A percentile compares a stretch with the other conserved stretches of the same genome.
These are phyloP conservation scores for Hoplostethus mediterraneus DNA, from an alignment of 2,797 vertebrate species.

Conservation along the genomic window DNA sequence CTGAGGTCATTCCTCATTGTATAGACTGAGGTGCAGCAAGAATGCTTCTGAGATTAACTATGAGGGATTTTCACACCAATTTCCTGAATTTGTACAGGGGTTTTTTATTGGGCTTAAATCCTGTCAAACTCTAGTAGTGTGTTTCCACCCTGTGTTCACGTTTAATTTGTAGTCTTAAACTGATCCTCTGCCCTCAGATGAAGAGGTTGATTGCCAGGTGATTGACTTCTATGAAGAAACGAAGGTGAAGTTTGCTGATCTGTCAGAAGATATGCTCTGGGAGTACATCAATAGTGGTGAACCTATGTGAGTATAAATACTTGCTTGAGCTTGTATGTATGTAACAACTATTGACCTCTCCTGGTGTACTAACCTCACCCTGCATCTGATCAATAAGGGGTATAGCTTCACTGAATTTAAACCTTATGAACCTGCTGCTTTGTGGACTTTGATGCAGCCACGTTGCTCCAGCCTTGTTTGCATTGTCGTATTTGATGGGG, in stretches of 20 bases:
- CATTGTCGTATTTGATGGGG: slow-evolving; percentile 6
- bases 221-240: slow-evolving; percentile 95
- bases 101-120: background rate
- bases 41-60: background rate
- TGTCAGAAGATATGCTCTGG: slow-evolving; percentile 95
- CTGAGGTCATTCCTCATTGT: background rate
- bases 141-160: background rate
- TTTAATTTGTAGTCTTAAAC: slow-evolving; percentile 1
- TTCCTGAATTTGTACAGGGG: background rate
- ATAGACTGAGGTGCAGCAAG: background rate
- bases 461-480: slow-evolving; percentile 56
- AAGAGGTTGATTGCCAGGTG: slow-evolving; percentile 83
- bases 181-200: slow-evolving; percentile 68
- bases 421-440: slow-evolving; percentile 44
- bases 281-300: slow-evolving; percentile 97
- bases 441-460: slow-evolving; percentile 70
- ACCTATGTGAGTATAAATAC: slow-evolving; percentile 91
- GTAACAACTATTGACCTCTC: slow-evolving; percentile 38
- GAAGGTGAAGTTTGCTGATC: slow-evolving; percentile 93
- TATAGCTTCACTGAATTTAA: slow-evolving; percentile 16
- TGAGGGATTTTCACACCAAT: background rate
- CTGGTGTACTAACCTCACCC: slow-evolving; percentile 15
- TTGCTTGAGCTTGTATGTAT: slow-evolving; percentile 25
- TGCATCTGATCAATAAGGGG: slow-evolving; percentile 5
- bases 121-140: background rate